These are phyloP conservation scores for Salvator merianae DNA, from an alignment of 2,113 vertebrate species.

Conservation along the genomic window DNA sequence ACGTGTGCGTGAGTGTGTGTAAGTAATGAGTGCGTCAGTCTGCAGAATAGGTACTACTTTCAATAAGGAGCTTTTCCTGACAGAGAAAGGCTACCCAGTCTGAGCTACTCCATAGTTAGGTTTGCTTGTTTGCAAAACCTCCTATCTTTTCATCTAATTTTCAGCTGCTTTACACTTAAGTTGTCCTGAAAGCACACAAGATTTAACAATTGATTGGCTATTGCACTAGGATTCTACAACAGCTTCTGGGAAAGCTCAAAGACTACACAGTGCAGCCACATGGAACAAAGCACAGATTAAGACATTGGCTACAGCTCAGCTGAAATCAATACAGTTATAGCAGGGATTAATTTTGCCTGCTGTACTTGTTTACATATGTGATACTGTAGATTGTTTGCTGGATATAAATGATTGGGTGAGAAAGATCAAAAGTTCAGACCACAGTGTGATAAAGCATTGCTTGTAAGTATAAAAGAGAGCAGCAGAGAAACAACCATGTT, in stretches of 20 bases:
- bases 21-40: not conserved
- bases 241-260: slow-evolving; percentile 52
- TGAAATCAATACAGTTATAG: slow-evolving; percentile 45
- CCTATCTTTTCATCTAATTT: slow-evolving; percentile 52
- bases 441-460: slow-evolving; percentile 18
- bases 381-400: slow-evolving; percentile 56
- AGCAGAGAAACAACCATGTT: not conserved
- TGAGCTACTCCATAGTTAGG: not conserved
- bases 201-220: slow-evolving; percentile 61
- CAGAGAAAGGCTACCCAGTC: slow-evolving; percentile 4
- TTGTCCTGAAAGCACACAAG: slow-evolving; percentile 37
- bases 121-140: slow-evolving; percentile 28
- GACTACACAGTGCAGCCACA: slow-evolving; percentile 22
- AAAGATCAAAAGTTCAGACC: slow-evolving; percentile 56
- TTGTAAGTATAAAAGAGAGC: slow-evolving; percentile 8
- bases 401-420: slow-evolving; percentile 37
- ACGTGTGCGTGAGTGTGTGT: not conserved
- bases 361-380: slow-evolving; percentile 64
- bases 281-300: slow-evolving; percentile 50
- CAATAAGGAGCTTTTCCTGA: not conserved
- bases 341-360: slow-evolving; percentile 62
- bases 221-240: slow-evolving; percentile 47
- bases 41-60: not conserved
- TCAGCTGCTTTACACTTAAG: slow-evolving; percentile 45
- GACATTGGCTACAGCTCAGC: slow-evolving; percentile 41